Percentiles rank a stretch among this genome's conserved stretches.
phyloP scores from a whole-genome alignment of 2,888 invertebrate genomes.

The Eupsilia transversa region DNA sequence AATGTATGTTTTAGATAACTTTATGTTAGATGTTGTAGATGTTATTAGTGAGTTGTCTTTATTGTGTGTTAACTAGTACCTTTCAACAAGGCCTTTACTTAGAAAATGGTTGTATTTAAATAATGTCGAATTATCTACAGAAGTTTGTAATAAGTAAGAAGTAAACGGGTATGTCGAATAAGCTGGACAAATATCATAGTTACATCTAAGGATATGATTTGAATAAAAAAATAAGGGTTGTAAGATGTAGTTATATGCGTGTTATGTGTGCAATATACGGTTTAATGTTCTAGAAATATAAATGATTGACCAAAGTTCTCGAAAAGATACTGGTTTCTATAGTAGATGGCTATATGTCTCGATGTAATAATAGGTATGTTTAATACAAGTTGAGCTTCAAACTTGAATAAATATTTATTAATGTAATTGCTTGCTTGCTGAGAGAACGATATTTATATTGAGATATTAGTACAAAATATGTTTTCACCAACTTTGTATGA shows the following conservation, averaged over 20 bases:
- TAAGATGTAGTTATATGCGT: slow-evolving; percentile 50
- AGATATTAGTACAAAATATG: slow-evolving; percentile 55
- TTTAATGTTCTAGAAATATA: slow-evolving; percentile 40
- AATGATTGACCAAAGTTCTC: slow-evolving; percentile 47
- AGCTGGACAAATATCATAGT: slow-evolving; percentile 38
- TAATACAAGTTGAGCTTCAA: slow-evolving; percentile 29
- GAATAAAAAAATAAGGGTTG: slow-evolving; percentile 36
- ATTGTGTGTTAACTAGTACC: slow-evolving; percentile 42
- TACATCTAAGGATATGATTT: slow-evolving; percentile 45
- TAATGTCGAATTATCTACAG: slow-evolving; percentile 52
- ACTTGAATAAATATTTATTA: slow-evolving; percentile 42
- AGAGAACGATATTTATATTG: slow-evolving; percentile 32
- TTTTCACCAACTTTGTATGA: background rate
- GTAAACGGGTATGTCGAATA: slow-evolving; percentile 61
- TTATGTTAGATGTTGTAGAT: slow-evolving; percentile 57
- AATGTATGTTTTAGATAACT: slow-evolving; percentile 54
- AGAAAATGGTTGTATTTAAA: slow-evolving; percentile 57
- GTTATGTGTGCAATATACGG: slow-evolving; percentile 54
- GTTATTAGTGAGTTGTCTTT: slow-evolving; percentile 49
- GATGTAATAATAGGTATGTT: slow-evolving; percentile 31
- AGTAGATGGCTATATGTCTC: slow-evolving; percentile 20
- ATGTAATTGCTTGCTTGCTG: slow-evolving; percentile 32
- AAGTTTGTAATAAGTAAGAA: slow-evolving; percentile 40
- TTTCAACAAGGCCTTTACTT: slow-evolving; percentile 54
- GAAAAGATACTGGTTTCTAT: slow-evolving; percentile 36